Base-by-base conservation (phyloP, 2,888 invertebrate species). In the Pyrrhosoma nymphula region DNA sequence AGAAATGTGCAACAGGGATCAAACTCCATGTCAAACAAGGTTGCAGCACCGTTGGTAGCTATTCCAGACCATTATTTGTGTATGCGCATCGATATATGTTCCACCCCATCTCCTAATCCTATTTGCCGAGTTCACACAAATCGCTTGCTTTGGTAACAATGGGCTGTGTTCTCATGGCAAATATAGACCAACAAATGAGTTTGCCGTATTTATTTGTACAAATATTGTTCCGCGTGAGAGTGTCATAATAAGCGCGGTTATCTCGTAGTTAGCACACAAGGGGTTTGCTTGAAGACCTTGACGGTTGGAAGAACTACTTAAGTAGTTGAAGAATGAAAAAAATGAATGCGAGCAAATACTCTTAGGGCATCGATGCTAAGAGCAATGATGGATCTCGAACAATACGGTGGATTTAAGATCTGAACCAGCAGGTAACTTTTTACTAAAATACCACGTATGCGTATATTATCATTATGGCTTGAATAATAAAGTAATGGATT, bases 131-230 rank as follows among this genome's bases (percentile, higher is more conserved):
- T 35, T 30, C 82, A 82, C 82, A 82, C 82, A 35, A 35, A 82
- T 82, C 35, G 35, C 30, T 82, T 82, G 82, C 82, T 82, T 82
- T 82, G 82, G 82, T 30, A 82, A 82, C 82, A 82, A 82, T 82
- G 35, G 30, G 82, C 60, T 35, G 82, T 82, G 82, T 30, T 82
- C 30, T 35, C 82, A 35, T 14, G 35, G 82, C 82, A 82, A 82
- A 82, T 82, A 82, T 82, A 82, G 82, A 82, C 82, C 30, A 82
- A 82, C 82, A 82, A 82, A 82, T 82, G 35, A 82, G 82, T 82
- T 82, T 82, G 35, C 82, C 35, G 82, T 35, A 35, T 82, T 82
- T 82, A 82, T 82, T 82, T 82, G 82, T 12, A 82, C 30, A 82
- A 82, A 82, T 35, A 82, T 3, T 35, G n/a, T 35, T 1, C 16